A percentile compares a stretch with the other conserved stretches of the same genome.
Evolutionary conservation across 2,797 vertebrate genomes (phyloP).

Genomic region (Babyrousa celebensis): DNA sequence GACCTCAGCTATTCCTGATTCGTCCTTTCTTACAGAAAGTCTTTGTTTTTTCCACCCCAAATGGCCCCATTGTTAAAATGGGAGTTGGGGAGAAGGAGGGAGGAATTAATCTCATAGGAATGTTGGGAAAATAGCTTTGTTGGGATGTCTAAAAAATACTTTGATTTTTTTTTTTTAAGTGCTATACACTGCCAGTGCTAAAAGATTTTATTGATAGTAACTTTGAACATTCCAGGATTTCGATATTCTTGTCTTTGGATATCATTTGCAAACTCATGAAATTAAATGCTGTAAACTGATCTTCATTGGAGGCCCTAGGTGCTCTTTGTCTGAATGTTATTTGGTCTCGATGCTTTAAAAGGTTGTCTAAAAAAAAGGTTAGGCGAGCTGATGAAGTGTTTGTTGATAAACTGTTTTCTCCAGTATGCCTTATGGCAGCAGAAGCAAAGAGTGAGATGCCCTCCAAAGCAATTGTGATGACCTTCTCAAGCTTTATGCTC

Average conservation of each 20-base stretch:
- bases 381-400: slow-evolving; percentile 50
- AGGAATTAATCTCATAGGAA: slow-evolving; percentile 69
- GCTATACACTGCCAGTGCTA: slow-evolving; percentile 87
- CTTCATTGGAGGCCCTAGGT: slow-evolving; percentile 71
- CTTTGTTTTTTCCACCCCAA: slow-evolving; percentile 70
- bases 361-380: slow-evolving; percentile 56
- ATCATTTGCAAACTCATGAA: slow-evolving; percentile 63
- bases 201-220: slow-evolving; percentile 77
- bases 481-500: slow-evolving; percentile 23
- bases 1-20: slow-evolving; percentile 76
- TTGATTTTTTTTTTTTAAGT: slow-evolving; percentile 78
- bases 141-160: slow-evolving; percentile 70
- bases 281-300: slow-evolving; percentile 69
- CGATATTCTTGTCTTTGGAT: slow-evolving; percentile 68
- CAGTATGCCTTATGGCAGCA: slow-evolving; percentile 56
- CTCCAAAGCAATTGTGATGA: background rate
- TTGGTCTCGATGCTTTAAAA: slow-evolving; percentile 73
- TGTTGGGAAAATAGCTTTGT: slow-evolving; percentile 59
- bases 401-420: background rate
- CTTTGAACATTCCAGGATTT: slow-evolving; percentile 85
- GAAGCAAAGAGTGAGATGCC: background rate
- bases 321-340: slow-evolving; percentile 69
- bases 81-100: slow-evolving; percentile 1
- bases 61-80: slow-evolving; percentile 72
- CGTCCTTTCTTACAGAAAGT: slow-evolving; percentile 79